phyloP scores from a whole-genome alignment of 2,888 invertebrate species.

The Drosophila recens region DNA sequence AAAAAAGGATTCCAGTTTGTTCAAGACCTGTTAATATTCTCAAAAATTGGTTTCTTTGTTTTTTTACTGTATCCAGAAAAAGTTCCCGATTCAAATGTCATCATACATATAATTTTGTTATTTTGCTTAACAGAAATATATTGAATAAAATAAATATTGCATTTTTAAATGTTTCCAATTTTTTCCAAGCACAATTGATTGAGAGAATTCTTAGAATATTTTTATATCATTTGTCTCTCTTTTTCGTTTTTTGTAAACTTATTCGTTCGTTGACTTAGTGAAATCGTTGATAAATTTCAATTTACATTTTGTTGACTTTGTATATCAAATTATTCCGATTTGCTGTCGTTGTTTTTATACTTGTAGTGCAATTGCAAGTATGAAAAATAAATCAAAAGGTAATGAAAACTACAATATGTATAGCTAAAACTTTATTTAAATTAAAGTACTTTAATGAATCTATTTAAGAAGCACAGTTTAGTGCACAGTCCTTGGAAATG shows the following conservation, averaged over 20 bases:
- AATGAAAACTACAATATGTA: neutral
- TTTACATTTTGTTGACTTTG: neutral
- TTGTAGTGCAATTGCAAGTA: neutral
- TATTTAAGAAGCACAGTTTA: neutral
- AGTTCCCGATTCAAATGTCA: no score
- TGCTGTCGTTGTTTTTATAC: neutral
- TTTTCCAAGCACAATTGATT: no score
- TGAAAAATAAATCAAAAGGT: neutral
- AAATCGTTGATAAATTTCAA: neutral
- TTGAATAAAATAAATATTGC: no score
- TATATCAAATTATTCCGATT: slow-evolving; percentile 12
- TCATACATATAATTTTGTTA: no score
- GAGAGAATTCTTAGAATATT: no score
- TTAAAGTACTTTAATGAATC: neutral
- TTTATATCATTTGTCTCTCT: neutral
- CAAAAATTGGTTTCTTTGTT: no score
- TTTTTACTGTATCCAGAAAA: no score
- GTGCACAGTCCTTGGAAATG: neutral
- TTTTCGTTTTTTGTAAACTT: neutral
- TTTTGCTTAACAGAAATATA: no score
- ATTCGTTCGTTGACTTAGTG: neutral
- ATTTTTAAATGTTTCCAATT: no score
- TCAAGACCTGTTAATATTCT: no score
- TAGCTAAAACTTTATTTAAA: neutral
- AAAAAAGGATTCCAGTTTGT: no score